Evolutionary conservation across 2,113 vertebrate genomes (phyloP).

Genomic region (Seriola quinqueradiata): DNA sequence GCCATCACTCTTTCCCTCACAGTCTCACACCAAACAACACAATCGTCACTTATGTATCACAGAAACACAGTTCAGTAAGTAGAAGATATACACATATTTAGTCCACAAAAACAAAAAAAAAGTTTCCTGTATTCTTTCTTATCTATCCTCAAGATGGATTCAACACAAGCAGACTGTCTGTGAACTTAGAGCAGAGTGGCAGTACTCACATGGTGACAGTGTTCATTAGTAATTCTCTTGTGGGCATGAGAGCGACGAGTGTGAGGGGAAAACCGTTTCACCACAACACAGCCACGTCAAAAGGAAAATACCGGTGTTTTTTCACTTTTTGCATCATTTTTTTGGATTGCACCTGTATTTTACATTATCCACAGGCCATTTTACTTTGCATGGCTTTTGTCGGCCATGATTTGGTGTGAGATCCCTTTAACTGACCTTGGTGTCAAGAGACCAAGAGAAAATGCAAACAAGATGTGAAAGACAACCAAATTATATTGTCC

Average conservation of each 20-base stretch:
- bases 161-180: slow-evolving; percentile 75
- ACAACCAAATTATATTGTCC: background rate
- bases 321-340: slow-evolving; percentile 55
- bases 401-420: slow-evolving; percentile 35
- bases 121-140: slow-evolving; percentile 62
- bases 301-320: slow-evolving; percentile 73
- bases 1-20: slow-evolving; percentile 67
- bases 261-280: slow-evolving; percentile 60
- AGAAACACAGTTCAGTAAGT: slow-evolving; percentile 61
- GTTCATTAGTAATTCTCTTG: slow-evolving; percentile 72
- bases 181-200: slow-evolving; percentile 71
- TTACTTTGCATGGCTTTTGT: slow-evolving; percentile 33
- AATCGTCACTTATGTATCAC: slow-evolving; percentile 65
- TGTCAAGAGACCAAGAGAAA: slow-evolving; percentile 12
- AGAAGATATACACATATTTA: slow-evolving; percentile 65
- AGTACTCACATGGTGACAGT: slow-evolving; percentile 75
- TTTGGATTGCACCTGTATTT: slow-evolving; percentile 31
- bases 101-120: slow-evolving; percentile 46
- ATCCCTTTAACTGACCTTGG: slow-evolving; percentile 43
- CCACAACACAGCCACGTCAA: slow-evolving; percentile 57
- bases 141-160: slow-evolving; percentile 66
- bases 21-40: slow-evolving; percentile 71
- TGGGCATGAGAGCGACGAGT: slow-evolving; percentile 50
- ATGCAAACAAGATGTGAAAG: background rate
- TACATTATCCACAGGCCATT: slow-evolving; percentile 32